Evolutionary conservation across 2,888 invertebrate species (phyloP), one percentile per base, ranked within the genome.

Genomic region (Ametastegia equiseti): DNA sequence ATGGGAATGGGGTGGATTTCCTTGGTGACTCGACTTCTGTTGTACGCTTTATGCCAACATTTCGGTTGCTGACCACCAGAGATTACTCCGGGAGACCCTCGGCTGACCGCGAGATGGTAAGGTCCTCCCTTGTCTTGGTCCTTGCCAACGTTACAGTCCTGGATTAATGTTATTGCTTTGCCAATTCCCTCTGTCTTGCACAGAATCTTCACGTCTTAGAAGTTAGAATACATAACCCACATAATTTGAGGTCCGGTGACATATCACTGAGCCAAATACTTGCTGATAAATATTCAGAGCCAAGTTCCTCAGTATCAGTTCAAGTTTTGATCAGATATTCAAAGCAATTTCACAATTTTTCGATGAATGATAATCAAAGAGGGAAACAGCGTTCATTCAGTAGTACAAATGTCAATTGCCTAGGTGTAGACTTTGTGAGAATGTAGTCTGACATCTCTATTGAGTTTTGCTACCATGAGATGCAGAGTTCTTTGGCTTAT

Each of bases 131-230:
- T 81, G 84, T 82, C 82, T 83, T 54, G 7, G 9, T 75, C 6
- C 60, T 42, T 9, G 42, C 60, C 60, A 27, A 63, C 39, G 30
- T 30, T 60, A 85, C 84, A 84, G 85, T 85, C 85, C 86, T 83
- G 88, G 88, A 91, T 91, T 90, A 91, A 91, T 90, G 90, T 89
- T 91, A 91, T 90, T 88, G 89, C 90, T 86, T 86, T 83, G 85
- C 83, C 87, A 86, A 87, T 88, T 90, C 86, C 86, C 87, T 80
- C 19, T 82, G 81, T 54, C 82, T 54, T 19, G 23, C 9, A 36
- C 67, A 39, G 19, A 69, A 45, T n/a, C 27, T 71, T 2, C 15
- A 30, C 30, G 9, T 71, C 71, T 71, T 47, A n/a, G 47, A 47
- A 47, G 45, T 71, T 47, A n/a, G 47, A 47, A 47, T n/a, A 15